A percentile compares a stretch with the other conserved stretches of the same genome.
These are phyloP conservation scores for Scotopteryx bipunctaria DNA, from an alignment of 2,888 invertebrate genomes.

Conservation along the genomic window DNA sequence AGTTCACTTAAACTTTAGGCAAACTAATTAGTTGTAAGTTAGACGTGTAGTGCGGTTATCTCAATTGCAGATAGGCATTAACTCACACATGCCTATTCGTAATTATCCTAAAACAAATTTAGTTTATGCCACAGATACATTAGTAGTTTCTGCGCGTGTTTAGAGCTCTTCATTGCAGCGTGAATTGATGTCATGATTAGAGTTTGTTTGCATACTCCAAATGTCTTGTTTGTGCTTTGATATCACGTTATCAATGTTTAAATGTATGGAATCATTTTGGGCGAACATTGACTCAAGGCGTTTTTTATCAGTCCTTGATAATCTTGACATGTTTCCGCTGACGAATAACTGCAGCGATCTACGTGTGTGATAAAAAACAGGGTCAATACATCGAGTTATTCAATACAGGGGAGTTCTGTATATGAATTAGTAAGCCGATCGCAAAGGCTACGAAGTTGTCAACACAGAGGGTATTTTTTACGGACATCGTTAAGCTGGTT, in stretches of 20 bases:
- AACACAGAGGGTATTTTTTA: background rate
- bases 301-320: constrained; percentile 62
- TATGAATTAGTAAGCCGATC: background rate
- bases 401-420: background rate
- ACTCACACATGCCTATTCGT: constrained; percentile 22
- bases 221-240: constrained; percentile 71
- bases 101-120: constrained; percentile 28
- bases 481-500: no score
- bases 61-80: constrained; percentile 23
- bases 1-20: constrained; percentile 23
- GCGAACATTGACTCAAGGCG: constrained; percentile 74
- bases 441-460: background rate
- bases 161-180: constrained; percentile 31
- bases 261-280: constrained; percentile 74
- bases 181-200: constrained; percentile 63
- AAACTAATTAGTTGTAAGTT: constrained; percentile 31
- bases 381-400: constrained; percentile 13
- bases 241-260: constrained; percentile 61
- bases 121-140: constrained; percentile 17
- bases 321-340: constrained; percentile 60
- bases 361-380: constrained; percentile 17
- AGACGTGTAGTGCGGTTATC: constrained; percentile 23
- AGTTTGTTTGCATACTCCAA: constrained; percentile 76
- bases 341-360: constrained; percentile 37
- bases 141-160: constrained; percentile 8